Evolutionary conservation across 2,888 invertebrate genomes (phyloP).

Genomic region (Xylota segnis): DNA sequence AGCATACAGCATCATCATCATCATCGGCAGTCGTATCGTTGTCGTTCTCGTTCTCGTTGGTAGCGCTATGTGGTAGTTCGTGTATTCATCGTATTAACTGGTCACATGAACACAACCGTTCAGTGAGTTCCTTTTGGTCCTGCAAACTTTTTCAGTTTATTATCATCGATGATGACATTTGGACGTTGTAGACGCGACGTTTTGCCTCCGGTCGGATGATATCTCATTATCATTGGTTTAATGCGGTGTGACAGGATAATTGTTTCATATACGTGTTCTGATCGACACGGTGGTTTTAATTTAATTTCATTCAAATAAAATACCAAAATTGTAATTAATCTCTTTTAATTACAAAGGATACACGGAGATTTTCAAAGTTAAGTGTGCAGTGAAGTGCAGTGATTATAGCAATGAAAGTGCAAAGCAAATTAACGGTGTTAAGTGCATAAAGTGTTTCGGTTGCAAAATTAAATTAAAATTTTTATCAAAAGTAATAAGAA

Average conservation of each 20-base stretch:
- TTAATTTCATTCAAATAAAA: neutral
- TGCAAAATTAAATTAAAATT: neutral
- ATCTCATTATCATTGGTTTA: conserved; percentile 70
- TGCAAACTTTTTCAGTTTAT: conserved; percentile 79
- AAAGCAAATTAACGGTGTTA: neutral
- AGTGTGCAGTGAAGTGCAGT: neutral
- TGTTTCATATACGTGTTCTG: conserved; percentile 31
- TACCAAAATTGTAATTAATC: conserved; percentile 21
- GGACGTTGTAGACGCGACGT: conserved; percentile 78
- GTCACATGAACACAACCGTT: conserved; percentile 61
- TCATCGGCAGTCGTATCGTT: conserved; percentile 54
- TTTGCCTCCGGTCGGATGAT: conserved; percentile 72
- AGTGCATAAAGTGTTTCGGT: neutral
- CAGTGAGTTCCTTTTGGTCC: conserved; percentile 70
- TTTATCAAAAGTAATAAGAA: neutral
- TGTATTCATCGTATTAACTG: conserved; percentile 69
- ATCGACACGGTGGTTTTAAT: conserved; percentile 12
- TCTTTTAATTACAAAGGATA: neutral
- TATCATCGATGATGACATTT: conserved; percentile 81
- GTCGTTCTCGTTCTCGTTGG: conserved; percentile 58
- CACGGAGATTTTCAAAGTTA: neutral
- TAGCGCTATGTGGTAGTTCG: conserved; percentile 53
- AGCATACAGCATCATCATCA: conserved; percentile 46
- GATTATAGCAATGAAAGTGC: neutral
- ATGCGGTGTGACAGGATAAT: conserved; percentile 64